These are phyloP conservation scores for Caenorhabditis sp. DNA, from an alignment of 2,888 invertebrate genomes.

Conservation along the genomic window DNA sequence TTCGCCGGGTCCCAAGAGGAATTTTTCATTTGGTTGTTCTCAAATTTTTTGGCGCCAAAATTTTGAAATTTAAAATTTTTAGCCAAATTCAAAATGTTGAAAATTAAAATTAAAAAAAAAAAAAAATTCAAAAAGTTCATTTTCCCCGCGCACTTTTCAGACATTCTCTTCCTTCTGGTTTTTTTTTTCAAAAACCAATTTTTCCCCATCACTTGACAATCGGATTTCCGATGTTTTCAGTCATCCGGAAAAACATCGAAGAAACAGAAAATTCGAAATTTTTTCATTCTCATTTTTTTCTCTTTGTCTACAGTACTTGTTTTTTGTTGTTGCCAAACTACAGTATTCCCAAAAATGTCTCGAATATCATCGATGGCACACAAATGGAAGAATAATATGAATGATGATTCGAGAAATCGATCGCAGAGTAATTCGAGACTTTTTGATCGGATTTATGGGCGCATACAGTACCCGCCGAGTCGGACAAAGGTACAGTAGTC, in stretches of 20 bases:
- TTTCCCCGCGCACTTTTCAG: neutral
- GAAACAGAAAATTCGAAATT: neutral
- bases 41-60: neutral
- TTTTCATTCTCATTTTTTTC: neutral
- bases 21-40: too few species aligned
- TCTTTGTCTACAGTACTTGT: neutral
- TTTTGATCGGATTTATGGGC: conserved; percentile 50
- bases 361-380: conserved; percentile 70
- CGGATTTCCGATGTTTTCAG: neutral
- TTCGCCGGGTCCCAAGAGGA: too few species aligned
- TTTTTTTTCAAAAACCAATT: too few species aligned
- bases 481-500: conserved; percentile 25
- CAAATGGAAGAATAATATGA: conserved; percentile 49
- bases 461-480: conserved; percentile 19
- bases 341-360: conserved; percentile 54
- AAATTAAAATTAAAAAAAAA: neutral
- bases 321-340: neutral
- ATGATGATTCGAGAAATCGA: conserved; percentile 49
- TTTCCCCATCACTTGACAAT: neutral
- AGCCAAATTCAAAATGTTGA: neutral
- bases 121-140: neutral
- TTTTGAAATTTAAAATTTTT: neutral
- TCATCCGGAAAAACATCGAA: neutral
- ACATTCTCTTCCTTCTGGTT: too few species aligned
- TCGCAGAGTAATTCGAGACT: conserved; percentile 55